Evolutionary conservation across 2,113 vertebrate species (phyloP), one percentile per base, ranked within the genome.

Genomic region (Montifringilla adamsi): DNA sequence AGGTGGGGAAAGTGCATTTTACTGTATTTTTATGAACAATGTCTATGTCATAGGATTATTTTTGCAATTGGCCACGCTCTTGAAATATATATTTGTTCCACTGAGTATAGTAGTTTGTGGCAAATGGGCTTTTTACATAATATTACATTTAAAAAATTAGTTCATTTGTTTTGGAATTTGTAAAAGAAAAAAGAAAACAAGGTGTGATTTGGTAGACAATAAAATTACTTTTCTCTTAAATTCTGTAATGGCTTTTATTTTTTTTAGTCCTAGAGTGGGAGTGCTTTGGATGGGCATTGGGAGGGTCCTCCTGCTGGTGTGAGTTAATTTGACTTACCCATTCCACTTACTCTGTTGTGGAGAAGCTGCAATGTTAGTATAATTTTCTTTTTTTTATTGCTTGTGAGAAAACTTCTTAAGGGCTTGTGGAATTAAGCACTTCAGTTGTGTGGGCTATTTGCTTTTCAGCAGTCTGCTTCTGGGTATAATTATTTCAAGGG

Each of bases 1-100:
- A 97, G 94, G 80, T 97, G 97, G 97, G 96, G 67, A 97, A 97
- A 96, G 98, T 98, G 98, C 98, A 97, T 98, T 97, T 98, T 98
- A 98, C 98, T 98, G 98, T 98, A 98, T 98, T 97, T 97, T 97
- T 98, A 89, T 97, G 96, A 96, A 84, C 93, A 92, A 62, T 89
- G 78, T 97, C 95, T 96, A 91, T 98, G 97, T 97, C 90, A 94
- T 91, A 96, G 93, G 95, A 93, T 97, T 96, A 89, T 90, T 94
- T 96, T 93, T 91, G 59, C 88, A 87, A 14, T 90, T 77, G 87
- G 74, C 91, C 91, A 93, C 7, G 0, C 18, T 95, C 52, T 78
- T 95, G 93, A 87, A 91, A 90, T 87, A 87, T 82, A 30, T 94
- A 93, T 94, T 90, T 90, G 82, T 94, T 97, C 64, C 79, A 87